Evolutionary conservation across 2,797 vertebrate species (phyloP), one percentile per base, ranked within the genome.

Genomic region (Sebastiscus albofasciatus): DNA sequence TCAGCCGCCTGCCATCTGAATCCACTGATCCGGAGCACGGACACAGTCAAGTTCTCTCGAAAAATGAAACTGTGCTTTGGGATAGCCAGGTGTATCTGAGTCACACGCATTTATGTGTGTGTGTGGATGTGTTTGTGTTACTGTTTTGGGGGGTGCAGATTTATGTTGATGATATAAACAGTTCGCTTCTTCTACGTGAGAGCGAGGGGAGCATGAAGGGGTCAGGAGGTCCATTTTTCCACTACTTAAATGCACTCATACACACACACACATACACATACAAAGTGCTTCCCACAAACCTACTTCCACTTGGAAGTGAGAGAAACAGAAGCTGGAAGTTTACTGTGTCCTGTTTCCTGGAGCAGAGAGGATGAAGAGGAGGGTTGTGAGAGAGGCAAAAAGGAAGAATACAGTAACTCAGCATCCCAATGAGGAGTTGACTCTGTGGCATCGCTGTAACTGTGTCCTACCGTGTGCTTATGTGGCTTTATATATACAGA

Each of bases 321-420:
- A 95, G 93, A 97, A 97, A 97, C 96, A 97, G 95, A 95, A 96
- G 93, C 92, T 96, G 95, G 95, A 97, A 97, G 95, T 96, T 93
- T 93, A 90, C 90, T 88, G 92, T 92, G 91, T 94, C 88, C 82
- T 86, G 82, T 94, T 92, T 94, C 90, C 90, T 93, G 92, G 65
- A 83, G 89, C 85, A 87, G 89, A 94, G 94, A 79, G 77, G 90
- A 96, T 92, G 96, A 97, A 95, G 93, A 95, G 77, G 83, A 75
- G 73, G 93, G 94, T 78, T 84, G 84, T 81, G 87, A 92, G 84
- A 72, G 75, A 84, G 92, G 93, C 89, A 86, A 93, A 90, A 94
- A 90, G 74, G 80, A 93, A 93, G 79, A 89, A 81, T 62, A 84
- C 77, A 75, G 29, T 77, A 11, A 84, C 22, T 69, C 8, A 29